Evolutionary conservation across 2,113 vertebrate genomes (phyloP), one percentile per base, ranked within the genome.

Genomic region (Chauna torquata): DNA sequence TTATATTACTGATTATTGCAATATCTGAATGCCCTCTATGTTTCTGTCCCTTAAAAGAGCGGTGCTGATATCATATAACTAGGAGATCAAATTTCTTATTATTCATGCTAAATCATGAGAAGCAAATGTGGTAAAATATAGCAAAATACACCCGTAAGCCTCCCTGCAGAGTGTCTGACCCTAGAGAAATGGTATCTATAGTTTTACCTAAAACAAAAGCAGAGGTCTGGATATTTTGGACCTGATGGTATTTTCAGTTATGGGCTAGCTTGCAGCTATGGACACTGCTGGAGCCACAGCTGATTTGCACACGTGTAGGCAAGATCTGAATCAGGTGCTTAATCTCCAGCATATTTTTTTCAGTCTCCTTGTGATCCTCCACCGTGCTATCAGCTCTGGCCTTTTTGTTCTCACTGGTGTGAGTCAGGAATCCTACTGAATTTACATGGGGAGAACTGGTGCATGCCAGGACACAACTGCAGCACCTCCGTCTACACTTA

Each of bases 261-360:
- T 19, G 40, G 19, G 16, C 13, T 82, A 7, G 66, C 76, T 45
- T 77, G 5, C 18, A 88, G 14, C 14, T 69, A 44, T 14, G 82
- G 40, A 24, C 45, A 79, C 87, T 59, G 4, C 15, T 68, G 40
- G 47, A 82, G 52, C 49, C 47, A 27, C n/a, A 59, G 36, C 2
- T 47, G 32, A 61, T 82, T 80, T 34, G 11, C 45, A 72, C 25
- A 27, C 0, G 0, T 12, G 30, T 40, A 79, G 55, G 14, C 36
- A 34, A 75, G 49, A 72, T 52, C 19, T 16, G 87, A 20, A 40
- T 16, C 9, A 44, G 59, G 3, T 44, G 13, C 44, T 70, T 80
- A 7, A 3, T 71, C 61, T 55, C 40, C 9, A 66, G 28, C 16
- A 24, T 2, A 4, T 45, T 71, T 75, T 75, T 79, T 76, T 76